Percentiles rank a stretch among this genome's conserved stretches.
These are phyloP conservation scores for Drosophila infuscata DNA, from an alignment of 2,888 invertebrate species.

Conservation along the genomic window DNA sequence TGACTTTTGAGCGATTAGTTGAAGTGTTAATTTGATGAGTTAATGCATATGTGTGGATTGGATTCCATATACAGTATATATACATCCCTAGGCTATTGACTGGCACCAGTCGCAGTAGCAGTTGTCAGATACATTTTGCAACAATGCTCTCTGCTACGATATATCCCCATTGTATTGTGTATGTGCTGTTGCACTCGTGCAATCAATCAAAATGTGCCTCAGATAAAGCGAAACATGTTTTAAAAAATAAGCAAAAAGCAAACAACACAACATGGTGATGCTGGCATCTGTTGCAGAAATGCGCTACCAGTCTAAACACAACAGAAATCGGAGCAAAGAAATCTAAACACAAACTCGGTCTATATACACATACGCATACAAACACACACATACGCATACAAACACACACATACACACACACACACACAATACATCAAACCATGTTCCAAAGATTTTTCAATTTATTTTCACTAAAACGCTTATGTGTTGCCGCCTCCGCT, in stretches of 20 bases:
- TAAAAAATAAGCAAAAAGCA: constrained; percentile 26
- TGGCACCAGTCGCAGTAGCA: constrained; percentile 27
- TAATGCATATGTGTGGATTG: constrained; percentile 1
- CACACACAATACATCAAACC: constrained; percentile 62
- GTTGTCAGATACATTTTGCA: constrained; percentile 45
- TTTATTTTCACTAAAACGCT: constrained; percentile 79
- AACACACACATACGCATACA: constrained; percentile 7
- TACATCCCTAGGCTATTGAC: constrained; percentile 14
- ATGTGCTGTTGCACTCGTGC: constrained; percentile 63
- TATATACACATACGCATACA: constrained; percentile 15
- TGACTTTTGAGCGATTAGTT: constrained; percentile 40
- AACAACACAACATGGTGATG: constrained; percentile 35
- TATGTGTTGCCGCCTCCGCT: constrained; percentile 50
- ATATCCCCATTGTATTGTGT: constrained; percentile 56
- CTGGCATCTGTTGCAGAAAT: constrained; percentile 65
- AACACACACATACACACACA: constrained; percentile 4
- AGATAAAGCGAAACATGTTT: constrained; percentile 43
- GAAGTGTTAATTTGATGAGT: constrained; percentile 59
- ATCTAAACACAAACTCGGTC: constrained; percentile 37
- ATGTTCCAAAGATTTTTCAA: constrained; percentile 77
- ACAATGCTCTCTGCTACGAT: constrained; percentile 28
- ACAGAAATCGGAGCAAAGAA: constrained; percentile 58
- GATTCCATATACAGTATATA: neutral
- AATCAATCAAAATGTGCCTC: constrained; percentile 81
- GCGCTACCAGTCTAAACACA: constrained; percentile 44